A percentile compares a stretch with the other conserved stretches of the same genome.
Evolutionary conservation across 2,797 vertebrate species (phyloP).

Genomic region (Ceyx erithaca): DNA sequence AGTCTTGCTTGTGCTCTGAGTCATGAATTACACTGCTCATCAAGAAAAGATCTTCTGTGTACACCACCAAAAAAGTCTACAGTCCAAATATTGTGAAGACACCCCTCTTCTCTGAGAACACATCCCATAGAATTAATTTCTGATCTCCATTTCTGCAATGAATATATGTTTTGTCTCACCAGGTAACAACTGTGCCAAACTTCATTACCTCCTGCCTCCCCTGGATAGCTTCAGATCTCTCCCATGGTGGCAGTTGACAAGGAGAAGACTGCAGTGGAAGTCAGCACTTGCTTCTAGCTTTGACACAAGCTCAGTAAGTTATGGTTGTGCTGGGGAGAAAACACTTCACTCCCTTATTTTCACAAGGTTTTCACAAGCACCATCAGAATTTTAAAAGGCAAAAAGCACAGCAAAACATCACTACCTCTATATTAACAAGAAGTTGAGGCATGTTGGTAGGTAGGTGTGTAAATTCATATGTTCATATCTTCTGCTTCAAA

Average conservation of each 20-base stretch:
- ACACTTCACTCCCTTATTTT: not conserved
- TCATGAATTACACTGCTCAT: not conserved
- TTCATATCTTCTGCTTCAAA: not conserved
- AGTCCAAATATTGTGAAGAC: not conserved
- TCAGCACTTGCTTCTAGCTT: not conserved
- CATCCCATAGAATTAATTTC: not conserved
- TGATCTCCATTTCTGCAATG: not conserved
- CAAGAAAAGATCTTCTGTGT: not conserved
- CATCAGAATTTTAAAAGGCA: not conserved
- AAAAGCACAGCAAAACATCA: not conserved
- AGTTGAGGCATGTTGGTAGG: not conserved
- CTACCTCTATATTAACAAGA: not conserved
- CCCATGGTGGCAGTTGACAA: not conserved
- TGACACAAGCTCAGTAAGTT: rapidly evolving
- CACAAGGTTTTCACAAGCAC: not conserved
- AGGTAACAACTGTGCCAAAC: not conserved
- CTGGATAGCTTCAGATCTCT: not conserved
- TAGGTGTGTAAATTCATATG: not conserved
- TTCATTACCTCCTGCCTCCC: rapidly evolving
- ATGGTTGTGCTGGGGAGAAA: not conserved
- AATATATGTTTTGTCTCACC: not conserved
- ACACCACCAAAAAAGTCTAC: not conserved
- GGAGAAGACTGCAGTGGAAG: not conserved
- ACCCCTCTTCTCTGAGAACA: not conserved
- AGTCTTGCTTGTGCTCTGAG: not conserved